These are phyloP conservation scores for Acanthurus tractus DNA, from an alignment of 2,797 vertebrate species.

Conservation along the genomic window DNA sequence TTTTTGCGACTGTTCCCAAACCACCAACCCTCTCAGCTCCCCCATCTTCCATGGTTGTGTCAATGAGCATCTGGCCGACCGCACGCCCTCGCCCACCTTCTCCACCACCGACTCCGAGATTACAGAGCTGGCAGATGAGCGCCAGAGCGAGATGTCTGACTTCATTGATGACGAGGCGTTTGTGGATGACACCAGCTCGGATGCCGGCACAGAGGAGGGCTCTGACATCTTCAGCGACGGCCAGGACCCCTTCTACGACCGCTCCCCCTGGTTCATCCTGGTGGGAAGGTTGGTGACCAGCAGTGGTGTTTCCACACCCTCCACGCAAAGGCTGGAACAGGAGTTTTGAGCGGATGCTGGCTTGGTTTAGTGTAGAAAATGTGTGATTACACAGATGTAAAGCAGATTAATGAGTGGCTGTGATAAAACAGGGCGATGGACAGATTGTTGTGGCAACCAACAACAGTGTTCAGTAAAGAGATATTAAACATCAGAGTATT, in stretches of 20 bases:
- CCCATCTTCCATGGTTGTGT: constrained; percentile 99
- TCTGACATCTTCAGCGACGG: constrained; percentile 98
- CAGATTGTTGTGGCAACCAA: not conserved
- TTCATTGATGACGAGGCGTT: constrained; percentile 97
- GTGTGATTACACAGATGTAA: not conserved
- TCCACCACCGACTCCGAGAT: constrained; percentile 98
- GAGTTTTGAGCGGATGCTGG: constrained; percentile 44
- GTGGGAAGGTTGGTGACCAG: constrained; percentile 98
- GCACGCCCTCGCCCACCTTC: constrained; percentile 99
- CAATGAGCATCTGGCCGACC: constrained; percentile 96
- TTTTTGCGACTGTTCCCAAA: constrained; percentile 60
- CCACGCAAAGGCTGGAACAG: constrained; percentile 50
- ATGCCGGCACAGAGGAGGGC: constrained; percentile 97
- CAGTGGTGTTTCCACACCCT: constrained; percentile 31
- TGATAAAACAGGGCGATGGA: not conserved
- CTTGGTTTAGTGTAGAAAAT: constrained; percentile 32
- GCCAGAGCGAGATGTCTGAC: constrained; percentile 98
- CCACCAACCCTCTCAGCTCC: constrained; percentile 86
- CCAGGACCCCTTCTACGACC: constrained; percentile 99
- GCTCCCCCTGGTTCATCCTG: constrained; percentile 99
- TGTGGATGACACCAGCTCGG: constrained; percentile 98
- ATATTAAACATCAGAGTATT: not conserved
- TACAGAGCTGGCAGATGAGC: constrained; percentile 98
- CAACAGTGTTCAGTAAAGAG: not conserved
- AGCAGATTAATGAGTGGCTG: not conserved